Base-by-base conservation (phyloP, 2,797 vertebrate genomes). In the Ceyx erithaca region DNA sequence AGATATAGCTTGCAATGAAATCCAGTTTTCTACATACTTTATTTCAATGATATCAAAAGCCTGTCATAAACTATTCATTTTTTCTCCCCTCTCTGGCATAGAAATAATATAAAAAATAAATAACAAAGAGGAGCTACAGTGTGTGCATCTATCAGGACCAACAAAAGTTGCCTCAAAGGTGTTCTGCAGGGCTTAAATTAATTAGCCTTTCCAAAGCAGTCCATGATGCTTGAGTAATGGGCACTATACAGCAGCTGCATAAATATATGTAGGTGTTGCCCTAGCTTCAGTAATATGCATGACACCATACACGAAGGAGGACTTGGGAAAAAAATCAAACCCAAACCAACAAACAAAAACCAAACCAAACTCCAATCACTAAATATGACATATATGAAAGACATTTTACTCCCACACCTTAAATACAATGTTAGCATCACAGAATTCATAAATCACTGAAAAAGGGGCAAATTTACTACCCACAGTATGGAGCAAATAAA, bases 141-240 rank as follows among this genome's bases (percentile, higher is more conserved):
- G 19, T 30, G 49, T 92, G 81, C 95, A 96, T 96, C 97, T 90
- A 91, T 97, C 96, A 82, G 54, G 72, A 85, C 58, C 23, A 58
- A 92, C 64, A 91, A 80, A 91, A 91, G 58, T 84, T 93, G 80
- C 95, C 93, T 95, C 82, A 51, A 49, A 95, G 92, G 85, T 70
- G 75, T 92, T 85, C 94, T 91, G 83, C 75, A 64, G 85, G 87
- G 89, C 77, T 92, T 89, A 88, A 93, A 87, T 93, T 96, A 93
- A 96, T 94, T 94, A 94, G 76, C 52, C 35, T 87, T 90, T 67
- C 84, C 0, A 2, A 79, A 91, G 80, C 41, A 87, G 70, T 25
- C 18, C 59, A 66, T 57, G 77, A 87, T 93, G 90, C 49, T 76
- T 77, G 80, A 95, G 81, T 33, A 92, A 91, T 54, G 31, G 86